Percentiles rank a stretch among this genome's conserved stretches.
Conservation (phyloP, 1,140 invertebrate genomes). For the Caenorhabditis latens region DNA sequence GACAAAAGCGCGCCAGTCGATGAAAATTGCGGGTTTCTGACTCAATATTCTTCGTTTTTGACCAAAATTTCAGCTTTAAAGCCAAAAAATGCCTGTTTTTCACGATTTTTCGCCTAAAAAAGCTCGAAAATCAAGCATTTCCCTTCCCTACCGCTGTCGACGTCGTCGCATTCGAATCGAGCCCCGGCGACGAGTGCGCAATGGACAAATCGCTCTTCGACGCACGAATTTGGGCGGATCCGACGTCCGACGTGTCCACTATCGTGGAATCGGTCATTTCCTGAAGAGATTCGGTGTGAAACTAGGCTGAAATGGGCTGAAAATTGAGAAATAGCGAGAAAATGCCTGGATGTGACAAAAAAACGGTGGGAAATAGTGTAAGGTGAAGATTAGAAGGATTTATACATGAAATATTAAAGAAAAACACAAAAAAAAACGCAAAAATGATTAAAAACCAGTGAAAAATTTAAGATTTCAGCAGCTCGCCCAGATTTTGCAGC, state of each 20-base stretch:
- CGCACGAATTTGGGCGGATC: neutral
- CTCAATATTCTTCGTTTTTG: neutral
- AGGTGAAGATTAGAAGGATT: too few species aligned
- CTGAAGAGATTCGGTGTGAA: too few species aligned
- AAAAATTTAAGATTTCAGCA: neutral
- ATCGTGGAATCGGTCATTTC: conserved; percentile 9
- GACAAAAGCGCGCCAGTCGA: too few species aligned
- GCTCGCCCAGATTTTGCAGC: too few species aligned
- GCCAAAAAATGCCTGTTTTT: neutral
- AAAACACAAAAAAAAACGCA: too few species aligned
- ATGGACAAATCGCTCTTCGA: neutral
- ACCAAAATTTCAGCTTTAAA: neutral
- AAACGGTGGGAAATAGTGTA: neutral
- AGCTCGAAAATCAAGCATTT: too few species aligned
- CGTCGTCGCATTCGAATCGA: conserved; percentile 24
- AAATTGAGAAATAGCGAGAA: neutral
- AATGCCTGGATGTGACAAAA: neutral
- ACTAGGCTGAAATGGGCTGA: too few species aligned
- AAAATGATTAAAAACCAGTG: neutral
- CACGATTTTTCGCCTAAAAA: neutral
- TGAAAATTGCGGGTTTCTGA: too few species aligned
- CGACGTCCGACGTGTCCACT: neutral
- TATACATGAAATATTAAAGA: too few species aligned
- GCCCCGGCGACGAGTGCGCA: conserved; percentile 16
- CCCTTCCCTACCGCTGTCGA: conserved; percentile 1